phyloP scores from a whole-genome alignment of 2,113 vertebrate species.

The Pholis gunnellus region DNA sequence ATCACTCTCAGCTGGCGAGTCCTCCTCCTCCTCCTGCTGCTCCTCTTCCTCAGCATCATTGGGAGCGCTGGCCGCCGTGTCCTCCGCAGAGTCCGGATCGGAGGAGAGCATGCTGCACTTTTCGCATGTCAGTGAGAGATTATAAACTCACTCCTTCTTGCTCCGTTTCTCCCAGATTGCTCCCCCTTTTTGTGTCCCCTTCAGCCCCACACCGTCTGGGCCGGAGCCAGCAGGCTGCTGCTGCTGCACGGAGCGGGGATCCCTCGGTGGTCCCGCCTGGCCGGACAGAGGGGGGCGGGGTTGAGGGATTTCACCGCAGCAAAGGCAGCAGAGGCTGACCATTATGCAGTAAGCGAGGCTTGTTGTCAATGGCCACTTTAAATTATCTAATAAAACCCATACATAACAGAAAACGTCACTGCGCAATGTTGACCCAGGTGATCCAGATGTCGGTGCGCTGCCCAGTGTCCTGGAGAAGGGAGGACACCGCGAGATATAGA shows the following conservation, averaged over 20 bases:
- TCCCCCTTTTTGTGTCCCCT: slow-evolving; percentile 23
- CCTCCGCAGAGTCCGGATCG: slow-evolving; percentile 80
- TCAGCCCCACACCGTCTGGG: slow-evolving; percentile 57
- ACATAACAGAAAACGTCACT: background rate
- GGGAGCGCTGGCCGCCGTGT: slow-evolving; percentile 72
- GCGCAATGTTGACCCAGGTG: background rate
- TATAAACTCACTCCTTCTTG: slow-evolving; percentile 39
- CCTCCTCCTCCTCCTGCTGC: slow-evolving; percentile 39
- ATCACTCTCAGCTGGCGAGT: slow-evolving; percentile 74
- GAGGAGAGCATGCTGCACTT: slow-evolving; percentile 82
- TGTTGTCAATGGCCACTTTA: background rate
- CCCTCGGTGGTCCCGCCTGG: slow-evolving; percentile 72
- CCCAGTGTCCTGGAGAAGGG: background rate
- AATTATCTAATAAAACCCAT: background rate
- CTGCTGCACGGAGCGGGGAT: slow-evolving; percentile 71
- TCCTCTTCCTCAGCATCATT: slow-evolving; percentile 68
- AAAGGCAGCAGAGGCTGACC: slow-evolving; percentile 81
- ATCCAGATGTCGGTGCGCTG: background rate
- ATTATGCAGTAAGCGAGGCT: slow-evolving; percentile 61
- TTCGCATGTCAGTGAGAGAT: slow-evolving; percentile 72
- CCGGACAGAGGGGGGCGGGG: slow-evolving; percentile 78
- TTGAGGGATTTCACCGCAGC: slow-evolving; percentile 83
- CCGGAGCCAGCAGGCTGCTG: slow-evolving; percentile 75
- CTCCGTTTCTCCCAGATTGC: slow-evolving; percentile 37
- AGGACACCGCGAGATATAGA: background rate